These are phyloP conservation scores for Equus przewalskii DNA, from an alignment of 2,113 vertebrate genomes.

Conservation along the genomic window DNA sequence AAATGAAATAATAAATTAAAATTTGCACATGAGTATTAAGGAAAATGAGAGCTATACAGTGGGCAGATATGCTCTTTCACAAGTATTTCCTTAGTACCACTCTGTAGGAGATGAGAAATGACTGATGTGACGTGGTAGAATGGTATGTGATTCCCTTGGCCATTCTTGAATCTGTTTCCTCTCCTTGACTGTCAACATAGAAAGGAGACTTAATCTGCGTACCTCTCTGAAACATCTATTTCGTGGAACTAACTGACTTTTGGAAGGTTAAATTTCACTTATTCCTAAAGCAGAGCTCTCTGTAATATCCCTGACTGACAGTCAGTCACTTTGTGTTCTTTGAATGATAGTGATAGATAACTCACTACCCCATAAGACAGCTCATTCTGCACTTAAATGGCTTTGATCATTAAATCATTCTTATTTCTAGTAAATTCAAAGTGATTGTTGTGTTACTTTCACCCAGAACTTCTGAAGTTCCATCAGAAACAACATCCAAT, in stretches of 20 bases:
- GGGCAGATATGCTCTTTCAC: neutral
- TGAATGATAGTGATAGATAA: too few relatives aligned
- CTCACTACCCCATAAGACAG: too few relatives aligned
- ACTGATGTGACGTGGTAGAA: neutral
- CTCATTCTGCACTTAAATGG: too few relatives aligned
- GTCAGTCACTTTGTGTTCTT: too few relatives aligned
- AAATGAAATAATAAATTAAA: neutral
- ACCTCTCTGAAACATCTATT: neutral
- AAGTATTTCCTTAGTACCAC: neutral
- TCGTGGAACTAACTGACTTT: neutral
- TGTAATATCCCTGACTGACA: neutral
- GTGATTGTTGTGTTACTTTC: too few relatives aligned
- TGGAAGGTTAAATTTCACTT: neutral
- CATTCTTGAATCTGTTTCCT: neutral
- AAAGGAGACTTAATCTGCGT: neutral
- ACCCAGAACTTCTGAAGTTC: too few relatives aligned
- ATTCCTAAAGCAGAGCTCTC: neutral
- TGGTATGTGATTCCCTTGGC: neutral
- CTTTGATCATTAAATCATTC: too few relatives aligned
- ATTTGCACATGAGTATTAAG: neutral
- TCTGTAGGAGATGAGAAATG: neutral
- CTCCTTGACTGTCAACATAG: neutral
- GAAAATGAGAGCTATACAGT: neutral
- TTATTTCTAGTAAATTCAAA: too few relatives aligned
- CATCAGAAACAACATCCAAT: too few relatives aligned